phyloP scores from a whole-genome alignment of 2,113 vertebrate species.

The Paradoxurus hermaphroditus region DNA sequence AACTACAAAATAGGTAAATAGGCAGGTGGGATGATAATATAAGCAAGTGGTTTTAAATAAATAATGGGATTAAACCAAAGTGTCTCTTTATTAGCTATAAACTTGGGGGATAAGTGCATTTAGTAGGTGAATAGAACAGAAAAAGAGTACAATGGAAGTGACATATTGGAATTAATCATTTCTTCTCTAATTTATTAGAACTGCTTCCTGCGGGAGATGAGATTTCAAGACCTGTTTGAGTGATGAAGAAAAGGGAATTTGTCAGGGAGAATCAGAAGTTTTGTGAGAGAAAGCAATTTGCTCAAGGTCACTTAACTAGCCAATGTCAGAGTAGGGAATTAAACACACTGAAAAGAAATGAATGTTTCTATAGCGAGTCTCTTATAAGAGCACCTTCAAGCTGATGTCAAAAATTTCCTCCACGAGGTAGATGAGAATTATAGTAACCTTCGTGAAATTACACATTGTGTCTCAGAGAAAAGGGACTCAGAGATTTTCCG shows the following conservation, averaged over 20 bases:
- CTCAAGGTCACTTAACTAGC: slow-evolving; percentile 70
- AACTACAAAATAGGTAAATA: not conserved
- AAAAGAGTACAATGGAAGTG: not conserved
- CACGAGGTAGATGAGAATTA: slow-evolving; percentile 56
- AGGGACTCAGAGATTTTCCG: not conserved
- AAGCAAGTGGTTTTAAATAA: not conserved
- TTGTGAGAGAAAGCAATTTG: slow-evolving; percentile 72
- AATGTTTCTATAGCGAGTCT: slow-evolving; percentile 57
- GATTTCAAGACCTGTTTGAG: slow-evolving; percentile 56
- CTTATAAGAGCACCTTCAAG: slow-evolving; percentile 50
- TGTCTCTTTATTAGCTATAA: not conserved
- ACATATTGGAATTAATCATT: slow-evolving; percentile 47
- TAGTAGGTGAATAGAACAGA: not conserved
- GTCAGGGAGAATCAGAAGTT: slow-evolving; percentile 61
- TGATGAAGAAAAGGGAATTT: slow-evolving; percentile 58
- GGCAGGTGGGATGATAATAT: not conserved
- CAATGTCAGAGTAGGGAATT: slow-evolving; percentile 62
- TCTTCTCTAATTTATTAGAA: slow-evolving; percentile 65
- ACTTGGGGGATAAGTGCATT: not conserved
- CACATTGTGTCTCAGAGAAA: slow-evolving; percentile 60
- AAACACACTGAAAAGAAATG: slow-evolving; percentile 67
- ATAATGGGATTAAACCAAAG: not conserved
- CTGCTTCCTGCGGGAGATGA: slow-evolving; percentile 62
- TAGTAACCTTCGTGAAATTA: slow-evolving; percentile 62
- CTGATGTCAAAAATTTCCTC: slow-evolving; percentile 60